These are phyloP conservation scores for Acleris emargana DNA, from an alignment of 2,888 invertebrate species.

Conservation along the genomic window DNA sequence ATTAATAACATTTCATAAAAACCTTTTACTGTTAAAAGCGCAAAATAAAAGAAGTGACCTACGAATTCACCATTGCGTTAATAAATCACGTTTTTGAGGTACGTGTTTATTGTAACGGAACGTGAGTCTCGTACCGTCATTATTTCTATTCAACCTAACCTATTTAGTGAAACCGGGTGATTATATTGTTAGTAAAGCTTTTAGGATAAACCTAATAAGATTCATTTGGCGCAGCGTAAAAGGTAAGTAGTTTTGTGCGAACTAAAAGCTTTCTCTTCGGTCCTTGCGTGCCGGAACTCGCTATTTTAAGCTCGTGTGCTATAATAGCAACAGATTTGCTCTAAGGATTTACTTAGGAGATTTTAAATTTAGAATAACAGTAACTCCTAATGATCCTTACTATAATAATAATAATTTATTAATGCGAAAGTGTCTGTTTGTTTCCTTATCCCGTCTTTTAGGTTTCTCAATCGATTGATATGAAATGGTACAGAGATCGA, in stretches of 20 bases:
- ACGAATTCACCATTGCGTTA: not conserved
- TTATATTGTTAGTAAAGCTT: conserved; percentile 60
- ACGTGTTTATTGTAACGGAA: conserved; percentile 2
- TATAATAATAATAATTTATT: no score
- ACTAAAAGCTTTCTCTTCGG: conserved; percentile 64
- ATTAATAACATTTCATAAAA: not conserved
- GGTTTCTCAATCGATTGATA: no score
- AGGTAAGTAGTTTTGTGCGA: conserved; percentile 61
- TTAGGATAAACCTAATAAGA: conserved; percentile 65
- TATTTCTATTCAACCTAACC: conserved; percentile 43
- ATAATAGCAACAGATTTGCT: not conserved
- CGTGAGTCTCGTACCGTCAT: conserved; percentile 12
- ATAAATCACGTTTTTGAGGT: conserved; percentile 17
- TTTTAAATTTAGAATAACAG: no score
- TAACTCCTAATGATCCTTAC: no score
- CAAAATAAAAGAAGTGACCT: not conserved
- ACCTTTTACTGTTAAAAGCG: not conserved
- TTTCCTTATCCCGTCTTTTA: no score
- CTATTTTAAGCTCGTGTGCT: conserved; percentile 54
- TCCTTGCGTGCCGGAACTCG: conserved; percentile 50
- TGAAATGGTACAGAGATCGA: no score
- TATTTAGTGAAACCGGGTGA: conserved; percentile 54
- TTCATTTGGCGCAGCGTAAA: conserved; percentile 59
- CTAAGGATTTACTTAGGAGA: no score
- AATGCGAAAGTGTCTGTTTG: no score